Evolutionary conservation across 1,140 invertebrate species (phyloP).

Genomic region (Prorops nasuta): DNA sequence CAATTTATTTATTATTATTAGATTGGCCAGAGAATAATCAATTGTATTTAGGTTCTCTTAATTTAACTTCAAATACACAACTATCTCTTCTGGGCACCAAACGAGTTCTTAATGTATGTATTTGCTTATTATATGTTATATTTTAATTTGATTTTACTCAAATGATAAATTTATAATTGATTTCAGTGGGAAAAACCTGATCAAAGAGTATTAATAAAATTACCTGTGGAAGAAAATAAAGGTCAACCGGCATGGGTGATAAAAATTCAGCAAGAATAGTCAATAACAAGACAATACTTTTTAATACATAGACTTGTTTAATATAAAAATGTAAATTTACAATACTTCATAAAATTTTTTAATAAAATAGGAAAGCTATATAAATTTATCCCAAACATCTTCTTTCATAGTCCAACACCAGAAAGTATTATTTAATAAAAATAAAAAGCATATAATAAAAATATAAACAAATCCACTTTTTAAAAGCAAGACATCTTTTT

Average conservation of each 20-base stretch:
- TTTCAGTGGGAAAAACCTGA: slow-evolving; percentile 35
- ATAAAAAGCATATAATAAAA: too few relatives aligned
- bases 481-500: too few relatives aligned
- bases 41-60: slow-evolving; percentile 52
- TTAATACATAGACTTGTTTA: too few relatives aligned
- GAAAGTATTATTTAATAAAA: too few relatives aligned
- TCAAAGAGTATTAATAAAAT: slow-evolving; percentile 21
- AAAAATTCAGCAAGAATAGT: slow-evolving; percentile 25
- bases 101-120: slow-evolving; percentile 18
- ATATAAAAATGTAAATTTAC: slow-evolving; percentile 2
- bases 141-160: slow-evolving; percentile 1
- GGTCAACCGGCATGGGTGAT: slow-evolving; percentile 50
- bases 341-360: slow-evolving; percentile 9
- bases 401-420: too few relatives aligned
- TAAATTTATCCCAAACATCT: slow-evolving; percentile 4
- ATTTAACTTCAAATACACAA: slow-evolving; percentile 5
- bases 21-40: slow-evolving; percentile 64
- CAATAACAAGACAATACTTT: too few relatives aligned
- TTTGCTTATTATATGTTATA: slow-evolving; percentile 1
- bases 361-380: too few relatives aligned
- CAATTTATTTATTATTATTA: slow-evolving; percentile 66
- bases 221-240: slow-evolving; percentile 34
- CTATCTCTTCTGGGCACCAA: slow-evolving; percentile 29
- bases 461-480: too few relatives aligned
- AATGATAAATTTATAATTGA: slow-evolving; percentile 4